phyloP scores from a whole-genome alignment of 64 coral and sea anemone species.

The Acropora yongei region DNA sequence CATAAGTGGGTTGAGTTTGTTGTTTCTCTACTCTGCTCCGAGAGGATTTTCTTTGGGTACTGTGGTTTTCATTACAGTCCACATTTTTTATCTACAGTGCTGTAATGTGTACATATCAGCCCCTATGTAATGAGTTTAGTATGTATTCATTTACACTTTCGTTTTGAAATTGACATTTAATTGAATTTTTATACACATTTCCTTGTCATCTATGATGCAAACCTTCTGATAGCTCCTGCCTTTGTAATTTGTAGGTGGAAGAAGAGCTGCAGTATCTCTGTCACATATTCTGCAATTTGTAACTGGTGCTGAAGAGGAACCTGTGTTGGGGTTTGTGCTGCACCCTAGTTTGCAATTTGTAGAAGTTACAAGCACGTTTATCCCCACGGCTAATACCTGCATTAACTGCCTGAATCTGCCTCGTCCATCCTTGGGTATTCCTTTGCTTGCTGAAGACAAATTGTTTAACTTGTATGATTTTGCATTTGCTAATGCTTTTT shows the following conservation, averaged over 20 bases:
- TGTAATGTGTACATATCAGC: not conserved
- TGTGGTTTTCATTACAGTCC: not conserved
- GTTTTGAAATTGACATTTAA: not conserved
- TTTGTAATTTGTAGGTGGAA: slow-evolving; percentile 33
- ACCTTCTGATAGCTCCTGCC: not conserved
- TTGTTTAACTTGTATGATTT: no score
- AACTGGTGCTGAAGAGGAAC: slow-evolving; percentile 40
- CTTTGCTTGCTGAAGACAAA: no score
- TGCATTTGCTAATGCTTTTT: no score
- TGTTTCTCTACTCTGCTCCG: no score
- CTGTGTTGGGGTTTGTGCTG: slow-evolving; percentile 10
- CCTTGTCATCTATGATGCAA: no score
- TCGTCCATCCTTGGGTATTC: not conserved
- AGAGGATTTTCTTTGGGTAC: no score
- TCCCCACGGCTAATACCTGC: slow-evolving; percentile 58
- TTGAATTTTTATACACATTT: no score
- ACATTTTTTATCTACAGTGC: not conserved
- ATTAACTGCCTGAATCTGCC: slow-evolving; percentile 50
- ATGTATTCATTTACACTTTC: not conserved
- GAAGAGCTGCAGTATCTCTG: slow-evolving; percentile 25
- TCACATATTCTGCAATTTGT: slow-evolving; percentile 40
- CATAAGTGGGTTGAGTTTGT: no score
- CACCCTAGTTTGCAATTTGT: slow-evolving; percentile 7
- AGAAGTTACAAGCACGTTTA: slow-evolving; percentile 12
- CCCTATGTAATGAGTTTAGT: not conserved